phyloP scores from a whole-genome alignment of 2,797 vertebrate species.

The Arctocebus calabarensis region DNA sequence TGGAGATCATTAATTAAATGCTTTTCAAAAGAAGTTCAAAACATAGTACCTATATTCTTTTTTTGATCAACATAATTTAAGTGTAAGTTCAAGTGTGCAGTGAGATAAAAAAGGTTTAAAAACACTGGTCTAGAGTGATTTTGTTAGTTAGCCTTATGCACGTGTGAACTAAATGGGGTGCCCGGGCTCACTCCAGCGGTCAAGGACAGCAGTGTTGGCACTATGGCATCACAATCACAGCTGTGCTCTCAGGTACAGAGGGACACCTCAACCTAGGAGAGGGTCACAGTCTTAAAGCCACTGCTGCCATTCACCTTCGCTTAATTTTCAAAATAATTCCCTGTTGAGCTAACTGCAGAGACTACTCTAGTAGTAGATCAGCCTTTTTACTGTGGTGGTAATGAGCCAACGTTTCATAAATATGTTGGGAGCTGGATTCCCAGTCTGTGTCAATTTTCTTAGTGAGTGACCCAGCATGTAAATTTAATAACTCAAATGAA shows the following conservation, averaged over 20 bases:
- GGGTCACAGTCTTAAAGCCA: not conserved
- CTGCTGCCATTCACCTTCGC: not conserved
- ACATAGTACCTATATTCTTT: too few relatives aligned
- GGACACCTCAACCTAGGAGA: accelerated
- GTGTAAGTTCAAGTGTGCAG: too few relatives aligned
- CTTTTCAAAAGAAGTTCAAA: too few relatives aligned
- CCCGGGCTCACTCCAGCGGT: not conserved
- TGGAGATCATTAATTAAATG: too few relatives aligned
- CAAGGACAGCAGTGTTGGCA: not conserved
- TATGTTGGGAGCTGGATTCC: not conserved
- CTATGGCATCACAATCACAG: too few relatives aligned
- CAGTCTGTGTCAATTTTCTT: not conserved
- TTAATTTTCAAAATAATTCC: not conserved
- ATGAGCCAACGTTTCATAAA: not conserved
- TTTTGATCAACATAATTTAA: too few relatives aligned
- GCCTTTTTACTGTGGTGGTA: not conserved
- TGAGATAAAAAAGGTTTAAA: too few relatives aligned
- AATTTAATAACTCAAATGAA: not conserved
- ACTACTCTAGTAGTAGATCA: accelerated
- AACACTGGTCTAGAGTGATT: not conserved
- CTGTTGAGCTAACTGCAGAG: not conserved
- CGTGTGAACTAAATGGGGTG: not conserved
- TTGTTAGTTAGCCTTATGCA: not conserved
- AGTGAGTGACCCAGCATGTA: not conserved
- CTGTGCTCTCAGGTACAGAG: not conserved